Base-by-base conservation (phyloP, 1,140 invertebrate species). In the Meloidogyne chitwoodi region DNA sequence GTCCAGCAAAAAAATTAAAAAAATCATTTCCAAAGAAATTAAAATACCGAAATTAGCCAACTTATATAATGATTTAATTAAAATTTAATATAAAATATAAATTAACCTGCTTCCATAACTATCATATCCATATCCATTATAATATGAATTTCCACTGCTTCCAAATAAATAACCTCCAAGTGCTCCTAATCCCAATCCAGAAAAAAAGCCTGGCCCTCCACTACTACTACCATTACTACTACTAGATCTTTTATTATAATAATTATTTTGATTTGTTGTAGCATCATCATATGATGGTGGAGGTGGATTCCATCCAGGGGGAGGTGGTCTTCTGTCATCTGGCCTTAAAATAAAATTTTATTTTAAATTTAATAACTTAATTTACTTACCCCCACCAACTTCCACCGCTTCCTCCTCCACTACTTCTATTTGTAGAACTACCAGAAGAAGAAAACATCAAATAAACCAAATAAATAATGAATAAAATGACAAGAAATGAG, bases 121-220 rank as follows among this genome's bases (percentile, higher is more conserved):
- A 61, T 24, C 71, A 24, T 63, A 73, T 19, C 70, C 70, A 11
- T 64, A 61, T 0, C 56, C 56, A 31, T 68, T 3, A 68, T 22
- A 16, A 2, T 38, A 19, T 29, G 63, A 27, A 22, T 79, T 69
- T 26, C 44, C 26, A 29, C 68, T 73, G 26, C 38, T 79, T 48
- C 70, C 81, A 26, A 72, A 79, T 27, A 80, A 73, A 68, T 82
- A 82, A 16, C 81, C 81, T 44, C 82, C 81, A 29, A 82, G 62
- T 22, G 79, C 81, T n/a, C 81, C 80, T 22, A 83, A 34, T 41
- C 83, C 80, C n/a, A 81, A 26, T 31, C 67, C 65, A 19, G 82
- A 56, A 31, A 62, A 77, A 19, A 70, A 72, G n/a, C 64, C 76
- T 14, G 82, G 64, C 48, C 82, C 74, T 44, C 66, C 68, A 27